Percentiles rank a stretch among this genome's conserved stretches.
phyloP scores from a whole-genome alignment of 2,797 vertebrate species.

The Epinephelus awoara region DNA sequence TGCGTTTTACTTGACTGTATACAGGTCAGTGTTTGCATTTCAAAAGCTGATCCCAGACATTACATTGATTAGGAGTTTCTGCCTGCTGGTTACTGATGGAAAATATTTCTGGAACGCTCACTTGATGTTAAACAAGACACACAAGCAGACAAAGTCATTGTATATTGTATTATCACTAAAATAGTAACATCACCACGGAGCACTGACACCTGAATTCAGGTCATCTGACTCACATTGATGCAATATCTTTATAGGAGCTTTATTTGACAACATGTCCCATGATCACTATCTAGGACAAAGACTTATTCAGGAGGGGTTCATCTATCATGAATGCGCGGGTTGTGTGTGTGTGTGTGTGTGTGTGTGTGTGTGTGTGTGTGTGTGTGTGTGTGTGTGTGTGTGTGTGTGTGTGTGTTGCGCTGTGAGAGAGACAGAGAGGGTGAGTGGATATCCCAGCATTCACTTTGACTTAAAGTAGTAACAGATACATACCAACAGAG shows the following conservation, averaged over 20 bases:
- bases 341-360: constrained; percentile 46
- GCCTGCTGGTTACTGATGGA: neutral
- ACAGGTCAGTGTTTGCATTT: constrained; percentile 31
- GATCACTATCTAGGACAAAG: constrained; percentile 76
- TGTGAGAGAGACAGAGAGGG: neutral
- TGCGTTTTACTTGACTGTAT: constrained; percentile 26
- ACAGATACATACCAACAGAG: constrained; percentile 70
- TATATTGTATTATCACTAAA: constrained; percentile 24
- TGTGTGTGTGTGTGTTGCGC: neutral
- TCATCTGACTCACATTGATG: constrained; percentile 62
- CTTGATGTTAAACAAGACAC: constrained; percentile 19
- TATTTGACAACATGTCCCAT: constrained; percentile 70
- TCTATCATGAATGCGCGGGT: constrained; percentile 60
- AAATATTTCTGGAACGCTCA: neutral
- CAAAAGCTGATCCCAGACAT: constrained; percentile 16
- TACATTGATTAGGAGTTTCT: constrained; percentile 2
- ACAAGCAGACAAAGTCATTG: constrained; percentile 23
- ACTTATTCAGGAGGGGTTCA: constrained; percentile 67
- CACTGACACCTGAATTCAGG: constrained; percentile 59
- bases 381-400: constrained; percentile 1
- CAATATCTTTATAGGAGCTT: constrained; percentile 64
- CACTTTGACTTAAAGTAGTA: constrained; percentile 57
- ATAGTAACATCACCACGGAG: constrained; percentile 39
- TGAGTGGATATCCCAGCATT: neutral
- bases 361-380: constrained; percentile 16